A percentile compares a stretch with the other conserved stretches of the same genome.
These are phyloP conservation scores for Lymantria dispar DNA, from an alignment of 2,888 invertebrate genomes.

Conservation along the genomic window DNA sequence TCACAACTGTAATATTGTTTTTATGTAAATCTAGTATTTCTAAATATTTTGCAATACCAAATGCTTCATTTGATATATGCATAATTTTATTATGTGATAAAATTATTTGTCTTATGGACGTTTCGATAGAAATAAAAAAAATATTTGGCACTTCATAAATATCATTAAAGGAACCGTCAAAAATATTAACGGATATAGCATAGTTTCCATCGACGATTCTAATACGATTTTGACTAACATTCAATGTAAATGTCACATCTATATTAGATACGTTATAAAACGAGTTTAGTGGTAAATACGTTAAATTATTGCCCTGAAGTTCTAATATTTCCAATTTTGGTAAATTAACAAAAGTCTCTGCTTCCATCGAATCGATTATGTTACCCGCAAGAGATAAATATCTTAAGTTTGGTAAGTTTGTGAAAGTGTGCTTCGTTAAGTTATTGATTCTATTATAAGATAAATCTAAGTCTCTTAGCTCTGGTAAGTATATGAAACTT, in stretches of 20 bases:
- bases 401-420: constrained; percentile 88
- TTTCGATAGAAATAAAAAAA: constrained; percentile 85
- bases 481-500: constrained; percentile 88
- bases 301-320: constrained; percentile 89
- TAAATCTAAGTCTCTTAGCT: constrained; percentile 89
- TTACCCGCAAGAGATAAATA: constrained; percentile 93
- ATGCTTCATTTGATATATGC: constrained; percentile 87
- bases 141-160: constrained; percentile 84
- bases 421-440: constrained; percentile 88
- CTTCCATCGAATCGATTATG: constrained; percentile 87
- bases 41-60: constrained; percentile 86
- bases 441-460: constrained; percentile 89
- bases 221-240: constrained; percentile 88
- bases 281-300: constrained; percentile 85
- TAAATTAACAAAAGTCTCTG: constrained; percentile 88
- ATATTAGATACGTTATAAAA: constrained; percentile 87
- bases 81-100: constrained; percentile 89
- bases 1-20: constrained; percentile 87
- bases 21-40: constrained; percentile 89
- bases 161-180: constrained; percentile 88
- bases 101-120: constrained; percentile 85
- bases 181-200: constrained; percentile 84
- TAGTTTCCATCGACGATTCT: constrained; percentile 71
- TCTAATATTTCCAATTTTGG: constrained; percentile 90
- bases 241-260: constrained; percentile 86